phyloP scores from a whole-genome alignment of 2,888 invertebrate species.

The Chorisops tibialis region DNA sequence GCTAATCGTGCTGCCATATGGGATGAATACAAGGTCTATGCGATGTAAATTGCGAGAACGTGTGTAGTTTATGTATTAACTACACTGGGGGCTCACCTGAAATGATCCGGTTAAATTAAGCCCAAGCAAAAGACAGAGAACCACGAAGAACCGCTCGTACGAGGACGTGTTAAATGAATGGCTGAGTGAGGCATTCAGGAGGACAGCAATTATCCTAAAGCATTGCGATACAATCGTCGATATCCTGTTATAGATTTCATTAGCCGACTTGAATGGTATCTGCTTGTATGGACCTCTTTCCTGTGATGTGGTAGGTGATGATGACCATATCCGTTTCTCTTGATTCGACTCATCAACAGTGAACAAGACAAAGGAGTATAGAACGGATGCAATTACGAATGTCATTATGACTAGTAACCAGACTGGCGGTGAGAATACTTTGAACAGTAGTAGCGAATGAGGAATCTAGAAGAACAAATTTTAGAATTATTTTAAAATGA shows the following conservation, averaged over 20 bases:
- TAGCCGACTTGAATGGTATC: conserved; percentile 23
- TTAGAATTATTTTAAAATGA: neutral
- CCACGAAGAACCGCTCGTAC: conserved; percentile 31
- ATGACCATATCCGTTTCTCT: neutral
- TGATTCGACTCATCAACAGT: conserved; percentile 14
- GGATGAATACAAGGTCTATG: neutral
- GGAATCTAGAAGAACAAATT: conserved; percentile 30
- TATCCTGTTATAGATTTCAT: conserved; percentile 26
- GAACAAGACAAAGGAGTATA: conserved; percentile 25
- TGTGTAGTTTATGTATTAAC: neutral
- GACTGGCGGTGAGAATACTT: conserved; percentile 26
- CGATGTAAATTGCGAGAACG: neutral
- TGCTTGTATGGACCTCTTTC: neutral
- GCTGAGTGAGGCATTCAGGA: conserved; percentile 30
- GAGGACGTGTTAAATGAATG: conserved; percentile 27
- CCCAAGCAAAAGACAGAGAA: conserved; percentile 31
- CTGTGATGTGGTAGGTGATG: neutral
- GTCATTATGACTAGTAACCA: conserved; percentile 28
- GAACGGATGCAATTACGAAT: conserved; percentile 18
- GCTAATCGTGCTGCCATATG: neutral
- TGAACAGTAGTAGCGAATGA: conserved; percentile 23
- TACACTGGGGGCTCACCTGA: conserved; percentile 27
- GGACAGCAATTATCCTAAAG: conserved; percentile 30
- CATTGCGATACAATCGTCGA: conserved; percentile 23
- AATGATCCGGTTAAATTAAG: conserved; percentile 34